A percentile compares a stretch with the other conserved stretches of the same genome.
phyloP scores from a whole-genome alignment of 2,113 vertebrate genomes.

The Dolichotis patagonum region DNA sequence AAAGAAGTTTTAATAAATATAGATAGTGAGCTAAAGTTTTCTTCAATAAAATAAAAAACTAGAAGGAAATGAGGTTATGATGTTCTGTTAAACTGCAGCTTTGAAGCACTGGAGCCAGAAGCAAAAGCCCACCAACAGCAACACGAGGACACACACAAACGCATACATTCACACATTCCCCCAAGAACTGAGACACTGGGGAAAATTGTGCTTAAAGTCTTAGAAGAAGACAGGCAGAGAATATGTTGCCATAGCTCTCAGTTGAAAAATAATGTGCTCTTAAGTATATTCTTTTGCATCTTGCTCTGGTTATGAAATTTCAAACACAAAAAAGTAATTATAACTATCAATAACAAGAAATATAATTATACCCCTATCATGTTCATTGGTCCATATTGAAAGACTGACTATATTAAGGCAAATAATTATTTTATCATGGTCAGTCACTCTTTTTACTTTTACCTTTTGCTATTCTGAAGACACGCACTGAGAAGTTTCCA shows the following conservation, averaged over 20 bases:
- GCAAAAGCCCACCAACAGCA: not conserved
- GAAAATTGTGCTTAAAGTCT: not conserved
- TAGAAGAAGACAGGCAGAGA: not conserved
- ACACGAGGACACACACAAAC: fast-evolving
- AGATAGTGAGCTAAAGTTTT: conserved; percentile 48
- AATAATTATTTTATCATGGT: not conserved
- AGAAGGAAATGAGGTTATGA: conserved; percentile 60
- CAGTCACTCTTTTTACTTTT: not conserved
- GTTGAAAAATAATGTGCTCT: not conserved
- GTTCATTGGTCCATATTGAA: not conserved
- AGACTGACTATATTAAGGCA: not conserved
- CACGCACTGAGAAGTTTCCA: not conserved
- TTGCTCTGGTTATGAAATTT: conserved; percentile 16
- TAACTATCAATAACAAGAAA: not conserved
- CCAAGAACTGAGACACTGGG: not conserved
- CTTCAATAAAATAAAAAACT: conserved; percentile 52
- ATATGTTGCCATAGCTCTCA: not conserved
- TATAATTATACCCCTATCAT: not conserved
- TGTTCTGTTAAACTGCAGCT: conserved; percentile 35
- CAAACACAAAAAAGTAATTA: not conserved
- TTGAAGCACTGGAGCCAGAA: conserved; percentile 15
- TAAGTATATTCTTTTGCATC: not conserved
- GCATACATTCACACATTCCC: no score
- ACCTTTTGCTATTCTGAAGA: not conserved
- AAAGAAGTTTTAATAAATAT: conserved; percentile 53